Evolutionary conservation across 2,797 vertebrate genomes (phyloP).

Genomic region (Rhinichthys osculus): DNA sequence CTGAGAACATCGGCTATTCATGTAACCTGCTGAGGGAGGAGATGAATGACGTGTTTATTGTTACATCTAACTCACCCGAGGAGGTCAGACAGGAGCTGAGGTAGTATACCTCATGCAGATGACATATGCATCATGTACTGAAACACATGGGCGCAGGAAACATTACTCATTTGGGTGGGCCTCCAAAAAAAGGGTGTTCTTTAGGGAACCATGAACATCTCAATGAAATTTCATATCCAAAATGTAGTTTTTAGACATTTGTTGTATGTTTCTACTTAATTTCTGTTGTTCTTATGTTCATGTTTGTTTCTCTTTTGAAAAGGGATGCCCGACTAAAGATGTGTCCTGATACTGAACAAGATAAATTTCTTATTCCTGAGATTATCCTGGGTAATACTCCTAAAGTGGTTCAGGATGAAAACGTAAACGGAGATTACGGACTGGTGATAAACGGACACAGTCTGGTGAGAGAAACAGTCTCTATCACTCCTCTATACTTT

Average conservation of each 20-base stretch:
- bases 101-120: constrained; percentile 57
- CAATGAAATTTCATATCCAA: neutral
- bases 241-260: neutral
- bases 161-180: neutral
- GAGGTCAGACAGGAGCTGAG: constrained; percentile 86
- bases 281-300: neutral
- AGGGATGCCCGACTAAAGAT: constrained; percentile 86
- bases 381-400: constrained; percentile 60
- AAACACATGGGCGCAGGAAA: neutral
- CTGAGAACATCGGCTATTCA: constrained; percentile 93
- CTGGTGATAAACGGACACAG: constrained; percentile 93
- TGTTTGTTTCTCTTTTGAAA: neutral
- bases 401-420: constrained; percentile 79
- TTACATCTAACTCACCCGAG: constrained; percentile 79
- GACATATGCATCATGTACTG: neutral
- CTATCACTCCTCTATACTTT: neutral
- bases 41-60: constrained; percentile 87
- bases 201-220: too few species aligned
- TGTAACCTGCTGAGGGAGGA: constrained; percentile 91
- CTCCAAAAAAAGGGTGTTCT: neutral
- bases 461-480: constrained; percentile 79
- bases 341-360: constrained; percentile 75
- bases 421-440: constrained; percentile 81
- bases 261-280: neutral
- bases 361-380: constrained; percentile 63